Conservation (phyloP, 2,113 vertebrate species). For the Zosterops borbonicus region DNA sequence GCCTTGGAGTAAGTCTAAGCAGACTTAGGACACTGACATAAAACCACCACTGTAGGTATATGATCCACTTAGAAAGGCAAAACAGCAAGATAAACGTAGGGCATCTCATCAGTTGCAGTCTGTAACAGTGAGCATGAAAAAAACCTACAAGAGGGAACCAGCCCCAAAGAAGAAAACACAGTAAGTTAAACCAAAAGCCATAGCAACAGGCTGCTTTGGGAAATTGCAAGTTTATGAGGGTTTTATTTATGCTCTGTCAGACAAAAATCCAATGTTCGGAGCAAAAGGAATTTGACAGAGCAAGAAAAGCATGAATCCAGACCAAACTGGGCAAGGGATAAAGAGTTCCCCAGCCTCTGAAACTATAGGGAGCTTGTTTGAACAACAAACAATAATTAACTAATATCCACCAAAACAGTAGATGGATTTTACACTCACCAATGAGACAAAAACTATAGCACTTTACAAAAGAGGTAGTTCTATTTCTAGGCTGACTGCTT, state of each 20-base stretch:
- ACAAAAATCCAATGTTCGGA: background rate
- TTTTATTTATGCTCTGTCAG: background rate
- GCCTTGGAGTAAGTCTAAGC: background rate
- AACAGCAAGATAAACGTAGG: background rate
- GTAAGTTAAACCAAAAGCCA: background rate
- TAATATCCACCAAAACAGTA: background rate
- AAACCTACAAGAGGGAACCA: background rate
- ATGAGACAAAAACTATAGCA: background rate
- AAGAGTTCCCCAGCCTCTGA: background rate
- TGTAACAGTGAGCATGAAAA: background rate
- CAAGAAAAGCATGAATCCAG: background rate
- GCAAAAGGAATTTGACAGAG: background rate
- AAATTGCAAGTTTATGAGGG: background rate
- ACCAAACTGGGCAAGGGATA: background rate
- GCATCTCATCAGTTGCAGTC: background rate
- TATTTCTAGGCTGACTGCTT: background rate
- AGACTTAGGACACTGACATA: background rate
- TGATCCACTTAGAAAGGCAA: background rate
- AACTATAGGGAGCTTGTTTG: background rate
- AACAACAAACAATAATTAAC: background rate
- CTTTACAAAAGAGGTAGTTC: background rate
- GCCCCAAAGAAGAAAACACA: background rate
- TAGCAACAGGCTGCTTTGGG: background rate
- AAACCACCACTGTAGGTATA: background rate
- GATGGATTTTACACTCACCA: background rate